These are phyloP conservation scores for Schizaphis graminum DNA, from an alignment of 2,888 invertebrate species.

Conservation along the genomic window DNA sequence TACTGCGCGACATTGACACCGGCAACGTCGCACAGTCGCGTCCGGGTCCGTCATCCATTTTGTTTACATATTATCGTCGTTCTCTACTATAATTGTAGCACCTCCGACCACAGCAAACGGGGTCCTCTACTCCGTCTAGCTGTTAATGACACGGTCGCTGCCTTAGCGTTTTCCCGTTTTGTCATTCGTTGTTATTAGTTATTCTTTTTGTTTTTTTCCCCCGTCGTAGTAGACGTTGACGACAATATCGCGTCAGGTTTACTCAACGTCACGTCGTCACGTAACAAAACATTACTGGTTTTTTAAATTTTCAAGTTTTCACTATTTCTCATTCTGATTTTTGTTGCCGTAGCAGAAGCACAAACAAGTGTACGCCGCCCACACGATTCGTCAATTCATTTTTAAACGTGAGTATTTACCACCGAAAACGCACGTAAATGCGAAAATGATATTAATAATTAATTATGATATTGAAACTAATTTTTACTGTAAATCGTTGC, in stretches of 20 bases:
- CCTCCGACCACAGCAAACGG: neutral
- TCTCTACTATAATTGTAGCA: neutral
- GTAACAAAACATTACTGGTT: neutral
- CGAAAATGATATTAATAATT: neutral
- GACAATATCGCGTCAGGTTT: neutral
- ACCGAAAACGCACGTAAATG: neutral
- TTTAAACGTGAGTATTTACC: neutral
- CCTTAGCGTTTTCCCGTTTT: neutral
- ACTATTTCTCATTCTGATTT: neutral
- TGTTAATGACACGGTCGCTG: neutral
- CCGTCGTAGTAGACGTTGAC: neutral
- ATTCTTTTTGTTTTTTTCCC: neutral
- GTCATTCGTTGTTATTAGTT: neutral
- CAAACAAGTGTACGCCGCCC: neutral
- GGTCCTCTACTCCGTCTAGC: neutral
- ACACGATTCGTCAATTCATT: neutral
- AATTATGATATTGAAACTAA: neutral
- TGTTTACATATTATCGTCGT: slow-evolving; percentile 45
- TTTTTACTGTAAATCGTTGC: neutral
- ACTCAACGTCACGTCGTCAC: neutral
- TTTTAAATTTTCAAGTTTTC: neutral
- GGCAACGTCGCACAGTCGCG: slow-evolving; percentile 46
- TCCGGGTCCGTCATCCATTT: slow-evolving; percentile 59
- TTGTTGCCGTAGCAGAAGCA: neutral
- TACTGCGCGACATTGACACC: neutral